Base-by-base conservation (phyloP, 1,140 invertebrate genomes). In the Nephila pilipes region DNA sequence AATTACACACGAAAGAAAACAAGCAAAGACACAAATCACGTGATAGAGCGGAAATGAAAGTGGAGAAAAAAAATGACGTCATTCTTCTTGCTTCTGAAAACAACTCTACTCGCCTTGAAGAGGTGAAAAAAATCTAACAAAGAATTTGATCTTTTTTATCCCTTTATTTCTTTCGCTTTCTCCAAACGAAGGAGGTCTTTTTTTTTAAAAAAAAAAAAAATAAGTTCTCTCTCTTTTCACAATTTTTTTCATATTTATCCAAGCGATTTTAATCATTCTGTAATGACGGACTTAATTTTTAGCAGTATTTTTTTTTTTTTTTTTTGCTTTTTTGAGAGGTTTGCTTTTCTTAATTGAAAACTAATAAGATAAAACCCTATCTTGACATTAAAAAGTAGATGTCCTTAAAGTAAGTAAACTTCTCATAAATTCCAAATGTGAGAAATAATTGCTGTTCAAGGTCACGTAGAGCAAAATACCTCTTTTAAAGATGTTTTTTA, bases 1-100 rank as follows among this genome's bases (percentile, higher is more conserved):
- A 83, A 83, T 83, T 83, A 83, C 29, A 75, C 25, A 29, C 54
- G 12, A 83, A 83, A 83, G 38, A 83, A 83, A 83, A 83, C 80
- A 83, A 25, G 80, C 80, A 25, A 83, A 83, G 38, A 18, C 54
- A 25, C 80, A 54, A 54, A 83, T 57, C 80, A 83, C 80, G 80
- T 83, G 80, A 83, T 22, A 25, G 12, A n/a, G 38, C 1, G 38
- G 80, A 57, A 83, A 14, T 14, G 22, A 29, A n/a, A 54, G 38
- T 29, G 22, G 80, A 38, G 80, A 22, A 46, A 22, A 4, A 5
- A 69, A 75, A 75, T 75, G 65, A 32, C 65, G 65, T 75, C 38
- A 54, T 81, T 81, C 80, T 81, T 46, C n/a, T 81, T 81, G 20
- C 46, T 81, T 55, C 79, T 55, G 46, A 25, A 81, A 81, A 81